Percentiles rank a stretch among this genome's conserved stretches.
Conservation (phyloP, 2,888 invertebrate species). For the Hemistola chrysoprasaria region DNA sequence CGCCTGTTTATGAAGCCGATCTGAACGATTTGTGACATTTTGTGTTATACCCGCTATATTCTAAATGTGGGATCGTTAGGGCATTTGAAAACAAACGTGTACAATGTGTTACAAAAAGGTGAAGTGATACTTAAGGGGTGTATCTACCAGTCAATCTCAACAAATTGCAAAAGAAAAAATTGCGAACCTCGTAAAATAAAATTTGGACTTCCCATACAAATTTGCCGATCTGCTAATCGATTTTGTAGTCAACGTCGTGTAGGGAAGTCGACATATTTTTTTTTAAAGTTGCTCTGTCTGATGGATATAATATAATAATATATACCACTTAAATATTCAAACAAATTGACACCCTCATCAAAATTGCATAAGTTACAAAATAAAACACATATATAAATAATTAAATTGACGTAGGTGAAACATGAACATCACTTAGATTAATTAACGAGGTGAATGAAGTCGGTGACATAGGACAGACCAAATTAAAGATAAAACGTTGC, state of each 20-base stretch:
- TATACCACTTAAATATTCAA: background rate
- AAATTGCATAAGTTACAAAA: slow-evolving; percentile 13
- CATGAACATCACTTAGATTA: slow-evolving; percentile 51
- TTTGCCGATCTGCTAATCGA: too few relatives aligned
- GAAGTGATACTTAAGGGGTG: too few relatives aligned
- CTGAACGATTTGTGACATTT: slow-evolving; percentile 57
- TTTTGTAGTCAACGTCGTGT: too few relatives aligned
- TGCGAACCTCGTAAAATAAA: too few relatives aligned
- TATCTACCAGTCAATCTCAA: too few relatives aligned
- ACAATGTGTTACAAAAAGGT: too few relatives aligned
- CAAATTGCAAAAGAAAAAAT: too few relatives aligned
- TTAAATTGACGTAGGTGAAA: slow-evolving; percentile 25
- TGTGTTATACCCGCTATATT: slow-evolving; percentile 25
- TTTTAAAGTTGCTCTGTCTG: too few relatives aligned
- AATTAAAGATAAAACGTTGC: slow-evolving; percentile 72
- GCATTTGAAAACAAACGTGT: background rate
- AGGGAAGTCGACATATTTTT: too few relatives aligned
- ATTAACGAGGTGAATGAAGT: slow-evolving; percentile 58
- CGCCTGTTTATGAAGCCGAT: slow-evolving; percentile 61
- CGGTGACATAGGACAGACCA: slow-evolving; percentile 56
- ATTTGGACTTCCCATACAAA: too few relatives aligned
- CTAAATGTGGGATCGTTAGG: slow-evolving; percentile 45
- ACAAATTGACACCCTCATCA: slow-evolving; percentile 5
- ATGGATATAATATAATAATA: too few relatives aligned
- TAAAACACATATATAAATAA: slow-evolving; percentile 19